Evolutionary conservation across 2,888 invertebrate genomes (phyloP).

Genomic region (Heteropelma amictum): DNA sequence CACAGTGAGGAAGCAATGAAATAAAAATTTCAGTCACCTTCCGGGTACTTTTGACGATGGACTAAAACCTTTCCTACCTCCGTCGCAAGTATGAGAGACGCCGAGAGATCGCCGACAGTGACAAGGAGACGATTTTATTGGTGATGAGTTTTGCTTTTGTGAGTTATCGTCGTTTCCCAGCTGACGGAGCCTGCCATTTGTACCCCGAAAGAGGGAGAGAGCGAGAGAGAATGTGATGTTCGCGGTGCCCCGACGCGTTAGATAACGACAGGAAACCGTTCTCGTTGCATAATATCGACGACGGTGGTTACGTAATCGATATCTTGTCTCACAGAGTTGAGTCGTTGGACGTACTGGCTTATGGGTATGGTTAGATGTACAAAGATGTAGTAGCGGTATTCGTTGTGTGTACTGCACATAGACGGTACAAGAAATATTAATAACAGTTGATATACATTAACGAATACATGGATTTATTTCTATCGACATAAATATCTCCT

Average conservation of each 20-base stretch:
- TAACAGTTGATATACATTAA: too few species aligned
- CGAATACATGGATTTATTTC: too few species aligned
- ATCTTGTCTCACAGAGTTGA: slow-evolving; percentile 57
- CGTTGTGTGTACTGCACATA: not conserved
- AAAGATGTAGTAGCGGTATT: slow-evolving; percentile 7
- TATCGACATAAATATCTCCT: not conserved
- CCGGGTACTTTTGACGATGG: not conserved
- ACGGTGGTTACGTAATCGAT: slow-evolving; percentile 68
- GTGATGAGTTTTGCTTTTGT: slow-evolving; percentile 16
- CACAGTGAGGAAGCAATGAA: not conserved
- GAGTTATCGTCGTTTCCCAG: slow-evolving; percentile 5
- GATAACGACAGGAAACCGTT: slow-evolving; percentile 72
- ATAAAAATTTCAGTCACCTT: not conserved
- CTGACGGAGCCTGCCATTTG: not conserved
- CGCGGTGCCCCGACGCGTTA: slow-evolving; percentile 58
- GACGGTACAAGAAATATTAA: not conserved
- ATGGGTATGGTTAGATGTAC: slow-evolving; percentile 20
- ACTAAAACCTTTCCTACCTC: not conserved
- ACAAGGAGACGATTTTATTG: slow-evolving; percentile 1
- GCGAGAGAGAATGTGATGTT: slow-evolving; percentile 13
- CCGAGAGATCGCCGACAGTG: not conserved
- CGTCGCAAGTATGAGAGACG: not conserved
- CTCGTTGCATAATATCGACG: slow-evolving; percentile 69
- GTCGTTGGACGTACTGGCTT: slow-evolving; percentile 34
- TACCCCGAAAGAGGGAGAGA: not conserved